These are phyloP conservation scores for Drosophila fuyamai DNA, from an alignment of 1,140 invertebrate species.

Conservation along the genomic window DNA sequence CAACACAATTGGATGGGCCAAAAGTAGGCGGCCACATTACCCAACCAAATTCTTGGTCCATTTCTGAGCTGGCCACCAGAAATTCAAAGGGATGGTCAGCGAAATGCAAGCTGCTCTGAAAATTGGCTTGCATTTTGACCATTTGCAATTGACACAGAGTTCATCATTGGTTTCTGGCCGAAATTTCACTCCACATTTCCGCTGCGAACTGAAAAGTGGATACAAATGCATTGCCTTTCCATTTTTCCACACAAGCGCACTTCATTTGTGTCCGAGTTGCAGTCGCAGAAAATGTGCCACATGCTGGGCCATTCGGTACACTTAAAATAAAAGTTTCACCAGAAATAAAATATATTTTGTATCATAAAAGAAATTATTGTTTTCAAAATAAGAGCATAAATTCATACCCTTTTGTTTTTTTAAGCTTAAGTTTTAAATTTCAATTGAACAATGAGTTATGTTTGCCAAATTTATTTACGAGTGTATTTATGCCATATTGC, in stretches of 20 bases:
- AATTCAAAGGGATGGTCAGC: not conserved
- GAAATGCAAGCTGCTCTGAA: not conserved
- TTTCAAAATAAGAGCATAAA: no score
- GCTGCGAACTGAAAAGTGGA: constrained; percentile 22
- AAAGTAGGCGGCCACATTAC: not conserved
- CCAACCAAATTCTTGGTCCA: not conserved
- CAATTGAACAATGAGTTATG: no score
- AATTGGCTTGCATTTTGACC: constrained; percentile 11
- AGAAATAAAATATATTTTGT: no score
- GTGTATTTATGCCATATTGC: constrained; percentile 6
- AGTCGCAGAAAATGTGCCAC: constrained; percentile 24
- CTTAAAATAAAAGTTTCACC: not conserved
- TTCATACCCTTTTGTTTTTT: no score
- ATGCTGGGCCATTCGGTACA: constrained; percentile 7
- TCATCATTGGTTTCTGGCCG: constrained; percentile 19
- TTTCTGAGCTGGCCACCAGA: not conserved
- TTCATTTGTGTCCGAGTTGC: constrained; percentile 6
- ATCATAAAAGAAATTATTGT: no score
- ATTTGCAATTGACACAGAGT: constrained; percentile 13
- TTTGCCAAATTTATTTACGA: not conserved
- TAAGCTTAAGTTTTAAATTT: no score
- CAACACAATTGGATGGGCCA: constrained; percentile 3
- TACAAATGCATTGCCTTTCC: constrained; percentile 17
- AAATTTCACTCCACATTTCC: constrained; percentile 18
- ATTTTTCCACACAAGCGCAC: constrained; percentile 6